A percentile compares a stretch with the other conserved stretches of the same genome.
Evolutionary conservation across 1,140 invertebrate species (phyloP).

Genomic region (Drosophila aff.): DNA sequence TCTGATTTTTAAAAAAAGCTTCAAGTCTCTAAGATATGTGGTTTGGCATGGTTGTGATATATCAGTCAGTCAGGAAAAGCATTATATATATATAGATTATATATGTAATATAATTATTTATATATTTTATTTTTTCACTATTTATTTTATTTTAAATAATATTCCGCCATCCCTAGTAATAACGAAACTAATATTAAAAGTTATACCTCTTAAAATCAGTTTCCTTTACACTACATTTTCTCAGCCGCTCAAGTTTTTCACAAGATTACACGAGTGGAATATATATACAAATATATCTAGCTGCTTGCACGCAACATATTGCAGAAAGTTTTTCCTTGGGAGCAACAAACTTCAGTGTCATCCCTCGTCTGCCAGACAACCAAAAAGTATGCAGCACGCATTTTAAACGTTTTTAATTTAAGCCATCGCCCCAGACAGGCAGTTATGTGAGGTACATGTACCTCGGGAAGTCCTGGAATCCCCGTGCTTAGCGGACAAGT

Average conservation of each 20-base stretch:
- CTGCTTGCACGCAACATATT: slow-evolving; percentile 29
- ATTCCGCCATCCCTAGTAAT: not conserved
- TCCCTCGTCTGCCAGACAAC: slow-evolving; percentile 45
- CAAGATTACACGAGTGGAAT: slow-evolving; percentile 15
- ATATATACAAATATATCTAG: not conserved
- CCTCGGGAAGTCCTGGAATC: slow-evolving; percentile 35
- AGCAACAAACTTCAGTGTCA: slow-evolving; percentile 47
- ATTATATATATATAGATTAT: too few species aligned
- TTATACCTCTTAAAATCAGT: not conserved
- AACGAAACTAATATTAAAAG: not conserved
- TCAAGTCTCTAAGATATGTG: too few species aligned
- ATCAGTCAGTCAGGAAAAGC: too few species aligned
- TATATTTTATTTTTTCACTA: too few species aligned
- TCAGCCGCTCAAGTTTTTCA: slow-evolving; percentile 11
- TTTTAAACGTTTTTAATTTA: slow-evolving; percentile 71
- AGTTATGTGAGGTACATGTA: slow-evolving; percentile 24
- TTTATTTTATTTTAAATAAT: not conserved
- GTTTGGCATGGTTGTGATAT: too few species aligned
- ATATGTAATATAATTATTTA: too few species aligned
- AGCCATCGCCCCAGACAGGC: slow-evolving; percentile 38
- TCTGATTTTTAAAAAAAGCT: too few species aligned
- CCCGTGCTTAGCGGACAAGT: slow-evolving; percentile 34
- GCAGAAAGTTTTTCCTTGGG: slow-evolving; percentile 29
- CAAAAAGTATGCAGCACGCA: slow-evolving; percentile 68
- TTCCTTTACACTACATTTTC: not conserved